Evolutionary conservation across 2,797 vertebrate genomes (phyloP).

Genomic region (Xenops minutus): DNA sequence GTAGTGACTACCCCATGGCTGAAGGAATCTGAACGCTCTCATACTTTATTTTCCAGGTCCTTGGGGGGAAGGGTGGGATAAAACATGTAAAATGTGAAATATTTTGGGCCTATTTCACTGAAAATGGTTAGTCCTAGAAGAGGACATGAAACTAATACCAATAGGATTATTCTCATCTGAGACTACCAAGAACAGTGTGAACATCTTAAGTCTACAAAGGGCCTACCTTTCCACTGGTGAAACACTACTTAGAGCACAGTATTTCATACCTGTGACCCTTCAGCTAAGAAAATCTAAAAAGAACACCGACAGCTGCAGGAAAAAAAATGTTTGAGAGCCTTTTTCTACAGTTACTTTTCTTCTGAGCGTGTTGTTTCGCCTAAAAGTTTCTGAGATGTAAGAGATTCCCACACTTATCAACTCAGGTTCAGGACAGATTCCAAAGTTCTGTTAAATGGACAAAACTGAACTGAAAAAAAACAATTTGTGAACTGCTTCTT

Average conservation of each 20-base stretch:
- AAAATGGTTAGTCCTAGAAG: neutral
- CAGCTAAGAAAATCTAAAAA: neutral
- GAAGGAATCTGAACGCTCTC: neutral
- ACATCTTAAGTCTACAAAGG: neutral
- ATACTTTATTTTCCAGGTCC: neutral
- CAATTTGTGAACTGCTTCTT: neutral
- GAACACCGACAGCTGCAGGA: neutral
- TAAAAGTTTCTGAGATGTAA: neutral
- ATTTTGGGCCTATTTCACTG: neutral
- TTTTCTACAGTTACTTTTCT: neutral
- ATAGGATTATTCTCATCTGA: neutral
- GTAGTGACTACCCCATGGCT: neutral
- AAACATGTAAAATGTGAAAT: neutral
- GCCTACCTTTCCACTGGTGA: neutral
- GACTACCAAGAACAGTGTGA: neutral
- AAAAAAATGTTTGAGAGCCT: neutral
- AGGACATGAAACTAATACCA: neutral
- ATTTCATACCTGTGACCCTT: neutral
- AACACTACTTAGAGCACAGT: neutral
- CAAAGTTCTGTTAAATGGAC: neutral
- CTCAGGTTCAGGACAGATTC: neutral
- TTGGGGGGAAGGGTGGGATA: fast-evolving
- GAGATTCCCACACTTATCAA: neutral
- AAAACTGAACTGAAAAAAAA: neutral
- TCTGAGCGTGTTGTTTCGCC: neutral